These are phyloP conservation scores for Leptobrachium leishanense DNA, from an alignment of 2,113 vertebrate genomes.

Conservation along the genomic window DNA sequence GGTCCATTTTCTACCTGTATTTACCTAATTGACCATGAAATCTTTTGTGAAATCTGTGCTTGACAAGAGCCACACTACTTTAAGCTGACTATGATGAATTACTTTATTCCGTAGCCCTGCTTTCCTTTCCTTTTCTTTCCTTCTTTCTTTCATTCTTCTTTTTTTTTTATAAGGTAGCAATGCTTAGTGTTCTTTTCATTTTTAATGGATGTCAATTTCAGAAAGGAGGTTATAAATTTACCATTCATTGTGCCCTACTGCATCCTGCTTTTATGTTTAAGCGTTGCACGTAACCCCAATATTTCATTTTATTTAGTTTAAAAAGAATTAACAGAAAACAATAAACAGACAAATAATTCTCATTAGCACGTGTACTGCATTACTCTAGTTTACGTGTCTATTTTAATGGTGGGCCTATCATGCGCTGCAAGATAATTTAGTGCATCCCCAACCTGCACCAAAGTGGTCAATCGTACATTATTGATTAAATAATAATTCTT, in stretches of 20 bases:
- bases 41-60: constrained; percentile 62
- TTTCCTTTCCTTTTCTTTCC: too few relatives aligned
- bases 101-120: constrained; percentile 58
- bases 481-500: constrained; percentile 49
- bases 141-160: constrained; percentile 56
- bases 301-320: constrained; percentile 1
- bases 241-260: constrained; percentile 50
- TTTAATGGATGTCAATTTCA: constrained; percentile 55
- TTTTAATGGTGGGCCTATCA: constrained; percentile 25
- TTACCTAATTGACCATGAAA: constrained; percentile 77
- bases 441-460: constrained; percentile 10
- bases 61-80: constrained; percentile 57
- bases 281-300: not conserved
- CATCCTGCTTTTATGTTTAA: constrained; percentile 3
- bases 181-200: constrained; percentile 60
- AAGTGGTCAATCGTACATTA: constrained; percentile 44
- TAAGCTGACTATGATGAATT: constrained; percentile 70
- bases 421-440: constrained; percentile 24
- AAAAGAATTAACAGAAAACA: not conserved
- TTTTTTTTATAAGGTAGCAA: constrained; percentile 60
- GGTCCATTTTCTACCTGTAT: constrained; percentile 71
- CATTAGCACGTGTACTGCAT: not conserved
- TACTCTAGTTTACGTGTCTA: constrained; percentile 17
- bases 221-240: constrained; percentile 53
- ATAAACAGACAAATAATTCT: not conserved